These are phyloP conservation scores for Psylliodes chrysocephalus DNA, from an alignment of 2,888 invertebrate genomes.

Conservation along the genomic window DNA sequence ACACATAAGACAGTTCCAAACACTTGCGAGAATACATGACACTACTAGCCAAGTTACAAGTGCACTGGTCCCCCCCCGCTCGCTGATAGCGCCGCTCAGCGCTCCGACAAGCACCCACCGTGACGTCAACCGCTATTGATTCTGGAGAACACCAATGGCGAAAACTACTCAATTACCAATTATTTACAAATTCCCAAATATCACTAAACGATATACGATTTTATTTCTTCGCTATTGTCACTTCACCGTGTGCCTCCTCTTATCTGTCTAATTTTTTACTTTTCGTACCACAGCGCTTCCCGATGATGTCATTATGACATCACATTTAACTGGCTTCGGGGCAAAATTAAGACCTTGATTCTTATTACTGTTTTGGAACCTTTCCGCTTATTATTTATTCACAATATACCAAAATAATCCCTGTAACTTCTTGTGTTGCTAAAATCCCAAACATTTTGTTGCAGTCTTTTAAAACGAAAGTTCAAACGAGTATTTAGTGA, in stretches of 20 bases:
- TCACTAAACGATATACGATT: slow-evolving; percentile 4
- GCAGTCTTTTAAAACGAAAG: not conserved
- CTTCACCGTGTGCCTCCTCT: slow-evolving; percentile 33
- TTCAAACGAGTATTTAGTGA: not conserved
- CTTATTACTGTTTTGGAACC: slow-evolving; percentile 49
- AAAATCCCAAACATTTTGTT: not conserved
- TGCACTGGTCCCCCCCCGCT: slow-evolving; percentile 62
- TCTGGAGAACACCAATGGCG: slow-evolving; percentile 61
- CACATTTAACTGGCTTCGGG: slow-evolving; percentile 63
- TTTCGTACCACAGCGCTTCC: slow-evolving; percentile 60
- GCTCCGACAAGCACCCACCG: slow-evolving; percentile 56
- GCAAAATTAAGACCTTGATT: slow-evolving; percentile 63
- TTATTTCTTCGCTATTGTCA: slow-evolving; percentile 22
- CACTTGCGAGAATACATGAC: slow-evolving; percentile 65
- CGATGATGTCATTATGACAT: slow-evolving; percentile 68
- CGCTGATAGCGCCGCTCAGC: slow-evolving; percentile 61
- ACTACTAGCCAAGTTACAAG: slow-evolving; percentile 66
- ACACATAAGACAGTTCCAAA: slow-evolving; percentile 63
- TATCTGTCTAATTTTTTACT: slow-evolving; percentile 36
- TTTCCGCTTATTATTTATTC: slow-evolving; percentile 47
- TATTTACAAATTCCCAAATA: slow-evolving; percentile 40
- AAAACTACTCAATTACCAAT: slow-evolving; percentile 50
- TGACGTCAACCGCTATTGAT: slow-evolving; percentile 65
- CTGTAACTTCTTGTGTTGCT: slow-evolving; percentile 2
- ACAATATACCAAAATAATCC: slow-evolving; percentile 21